Percentiles rank a stretch among this genome's conserved stretches.
These are phyloP conservation scores for Nomada lathburiana DNA, from an alignment of 2,888 invertebrate genomes.

Conservation along the genomic window DNA sequence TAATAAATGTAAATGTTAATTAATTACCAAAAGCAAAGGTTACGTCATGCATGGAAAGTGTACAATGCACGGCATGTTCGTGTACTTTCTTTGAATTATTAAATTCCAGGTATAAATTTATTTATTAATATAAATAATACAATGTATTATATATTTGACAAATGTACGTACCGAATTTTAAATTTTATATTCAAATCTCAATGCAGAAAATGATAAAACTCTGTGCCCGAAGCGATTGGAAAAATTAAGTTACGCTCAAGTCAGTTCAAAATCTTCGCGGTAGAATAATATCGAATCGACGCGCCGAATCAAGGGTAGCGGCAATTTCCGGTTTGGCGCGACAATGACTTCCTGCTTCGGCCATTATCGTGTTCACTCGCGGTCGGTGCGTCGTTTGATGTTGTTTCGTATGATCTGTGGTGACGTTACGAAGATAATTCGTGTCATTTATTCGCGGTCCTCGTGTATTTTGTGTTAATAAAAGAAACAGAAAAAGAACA, in stretches of 20 bases:
- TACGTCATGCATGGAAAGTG: background rate
- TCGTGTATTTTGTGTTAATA: slow-evolving; percentile 22
- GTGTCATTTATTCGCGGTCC: slow-evolving; percentile 26
- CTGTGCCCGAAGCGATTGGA: background rate
- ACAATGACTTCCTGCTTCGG: slow-evolving; percentile 24
- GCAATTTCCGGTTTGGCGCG: slow-evolving; percentile 20
- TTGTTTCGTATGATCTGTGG: slow-evolving; percentile 31
- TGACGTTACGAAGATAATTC: slow-evolving; percentile 39
- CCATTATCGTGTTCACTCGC: slow-evolving; percentile 39
- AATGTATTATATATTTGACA: background rate
- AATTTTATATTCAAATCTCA: background rate
- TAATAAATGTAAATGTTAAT: background rate
- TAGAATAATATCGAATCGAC: background rate
- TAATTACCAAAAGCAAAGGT: background rate
- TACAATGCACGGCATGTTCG: background rate
- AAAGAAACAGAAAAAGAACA: slow-evolving; percentile 25
- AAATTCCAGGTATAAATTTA: too few relatives aligned
- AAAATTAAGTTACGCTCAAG: too few relatives aligned
- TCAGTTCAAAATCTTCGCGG: slow-evolving; percentile 29
- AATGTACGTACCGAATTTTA: background rate
- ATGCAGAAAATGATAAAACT: background rate
- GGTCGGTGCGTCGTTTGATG: slow-evolving; percentile 31
- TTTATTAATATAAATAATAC: background rate
- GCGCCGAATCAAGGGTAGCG: background rate
- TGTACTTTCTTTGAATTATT: background rate